phyloP scores from a whole-genome alignment of 2,113 vertebrate species.

The Vidua macroura region DNA sequence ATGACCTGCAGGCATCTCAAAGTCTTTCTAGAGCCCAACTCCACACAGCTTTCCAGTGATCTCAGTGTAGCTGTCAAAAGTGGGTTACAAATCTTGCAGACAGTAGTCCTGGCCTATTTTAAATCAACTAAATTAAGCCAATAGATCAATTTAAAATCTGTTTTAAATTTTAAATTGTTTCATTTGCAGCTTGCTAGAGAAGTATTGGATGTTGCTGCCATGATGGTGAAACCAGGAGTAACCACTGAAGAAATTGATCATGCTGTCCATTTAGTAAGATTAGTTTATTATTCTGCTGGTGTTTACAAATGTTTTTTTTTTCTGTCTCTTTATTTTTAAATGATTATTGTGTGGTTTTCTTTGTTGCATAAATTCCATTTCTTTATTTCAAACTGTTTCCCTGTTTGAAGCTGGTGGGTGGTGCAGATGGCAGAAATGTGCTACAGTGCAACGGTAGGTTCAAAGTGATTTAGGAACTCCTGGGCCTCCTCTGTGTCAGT shows the following conservation, averaged over 20 bases:
- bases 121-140: neutral
- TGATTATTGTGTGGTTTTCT: neutral
- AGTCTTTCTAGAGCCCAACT: neutral
- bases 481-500: neutral
- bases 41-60: neutral
- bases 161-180: neutral
- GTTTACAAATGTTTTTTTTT: neutral
- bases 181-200: constrained; percentile 90
- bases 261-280: constrained; percentile 92
- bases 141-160: neutral
- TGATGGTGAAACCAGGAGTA: constrained; percentile 92
- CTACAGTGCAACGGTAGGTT: neutral
- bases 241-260: constrained; percentile 99
- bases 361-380: neutral
- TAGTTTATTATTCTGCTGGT: neutral
- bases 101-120: neutral
- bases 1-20: neutral
- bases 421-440: neutral
- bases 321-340: neutral
- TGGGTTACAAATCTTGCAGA: neutral
- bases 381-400: neutral
- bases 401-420: neutral
- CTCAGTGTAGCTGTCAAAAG: neutral
- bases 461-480: neutral
- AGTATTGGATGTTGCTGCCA: constrained; percentile 91